Base-by-base conservation (phyloP, 2,888 invertebrate species). In the Microchrysa polita region DNA sequence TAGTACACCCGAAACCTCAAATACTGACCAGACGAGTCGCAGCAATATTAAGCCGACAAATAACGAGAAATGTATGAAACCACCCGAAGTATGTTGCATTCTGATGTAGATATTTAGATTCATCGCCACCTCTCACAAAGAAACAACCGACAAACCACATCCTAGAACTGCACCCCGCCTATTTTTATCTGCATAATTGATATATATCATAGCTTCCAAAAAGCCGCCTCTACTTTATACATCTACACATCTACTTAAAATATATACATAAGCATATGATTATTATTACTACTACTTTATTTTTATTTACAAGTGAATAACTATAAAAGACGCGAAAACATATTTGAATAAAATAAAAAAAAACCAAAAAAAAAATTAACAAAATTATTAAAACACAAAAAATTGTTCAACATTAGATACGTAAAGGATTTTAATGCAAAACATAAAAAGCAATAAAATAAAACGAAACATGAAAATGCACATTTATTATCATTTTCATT, bases 11-110 rank as follows among this genome's bases (percentile, higher is more conserved):
- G 48, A n/a, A 12, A 48, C 65, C 48, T 9, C 65, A 7, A 18
- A 44, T 48, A 34, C 4, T 34, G 44, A 18, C 34, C 40, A 14
- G 4, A 20, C 42, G 12, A 16, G 9, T 34, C 27, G 7, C 27
- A 34, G 7, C 27, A 34, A 34, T 7, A 34, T 34, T 16, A 67
- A 67, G 52, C 55, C 20, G 10, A n/a, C n/a, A n/a, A 63, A 63
- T 10, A 16, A 34, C 69, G 69, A 69, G 12, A 69, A 69, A 55
- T 69, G 55, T 69, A 5, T 69, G 16, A 69, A 69, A 44, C 75
- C 77, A 76, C 77, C 76, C 61, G 78, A 78, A 75, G 74, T 77
- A 67, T 77, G 77, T 77, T 78, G 78, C 76, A 74, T 77, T 55
- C 73, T 78, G 74, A 78, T 78, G 77, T 78, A 77, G 76, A 59